Evolutionary conservation across 1,140 invertebrate genomes (phyloP).

Genomic region (Cydia amplana): DNA sequence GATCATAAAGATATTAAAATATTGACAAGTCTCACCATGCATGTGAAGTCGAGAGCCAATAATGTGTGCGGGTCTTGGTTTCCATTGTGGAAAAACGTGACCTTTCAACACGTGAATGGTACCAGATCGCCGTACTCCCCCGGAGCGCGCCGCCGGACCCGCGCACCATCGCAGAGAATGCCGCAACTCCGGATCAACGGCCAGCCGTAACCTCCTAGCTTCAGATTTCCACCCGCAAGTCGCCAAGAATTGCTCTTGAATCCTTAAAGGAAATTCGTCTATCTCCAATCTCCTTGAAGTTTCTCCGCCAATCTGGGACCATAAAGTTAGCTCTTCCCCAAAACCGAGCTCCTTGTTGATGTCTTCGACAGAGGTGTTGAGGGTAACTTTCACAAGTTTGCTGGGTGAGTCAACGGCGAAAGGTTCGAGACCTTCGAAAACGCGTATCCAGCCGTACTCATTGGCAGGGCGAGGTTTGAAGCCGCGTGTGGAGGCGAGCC

Average conservation of each 20-base stretch:
- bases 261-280: slow-evolving; percentile 80
- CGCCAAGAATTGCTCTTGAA: slow-evolving; percentile 83
- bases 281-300: slow-evolving; percentile 79
- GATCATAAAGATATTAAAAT: not conserved
- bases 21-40: slow-evolving; percentile 56
- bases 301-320: slow-evolving; percentile 83
- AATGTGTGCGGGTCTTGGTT: slow-evolving; percentile 81
- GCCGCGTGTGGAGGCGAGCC: slow-evolving; percentile 81
- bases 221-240: slow-evolving; percentile 81
- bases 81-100: slow-evolving; percentile 85
- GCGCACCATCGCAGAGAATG: slow-evolving; percentile 82
- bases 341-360: slow-evolving; percentile 82
- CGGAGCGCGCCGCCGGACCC: slow-evolving; percentile 76
- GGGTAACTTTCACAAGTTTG: slow-evolving; percentile 81
- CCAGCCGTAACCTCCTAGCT: slow-evolving; percentile 81
- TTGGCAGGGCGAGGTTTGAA: slow-evolving; percentile 59
- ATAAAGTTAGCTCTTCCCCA: slow-evolving; percentile 81
- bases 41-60: slow-evolving; percentile 83
- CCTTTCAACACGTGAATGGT: slow-evolving; percentile 83
- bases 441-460: slow-evolving; percentile 80
- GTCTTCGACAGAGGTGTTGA: slow-evolving; percentile 81
- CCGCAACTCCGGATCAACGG: slow-evolving; percentile 83
- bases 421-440: slow-evolving; percentile 81
- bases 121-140: slow-evolving; percentile 80
- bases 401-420: slow-evolving; percentile 70